Conservation (phyloP, 2,888 invertebrate genomes). For the Andrena minutula region DNA sequence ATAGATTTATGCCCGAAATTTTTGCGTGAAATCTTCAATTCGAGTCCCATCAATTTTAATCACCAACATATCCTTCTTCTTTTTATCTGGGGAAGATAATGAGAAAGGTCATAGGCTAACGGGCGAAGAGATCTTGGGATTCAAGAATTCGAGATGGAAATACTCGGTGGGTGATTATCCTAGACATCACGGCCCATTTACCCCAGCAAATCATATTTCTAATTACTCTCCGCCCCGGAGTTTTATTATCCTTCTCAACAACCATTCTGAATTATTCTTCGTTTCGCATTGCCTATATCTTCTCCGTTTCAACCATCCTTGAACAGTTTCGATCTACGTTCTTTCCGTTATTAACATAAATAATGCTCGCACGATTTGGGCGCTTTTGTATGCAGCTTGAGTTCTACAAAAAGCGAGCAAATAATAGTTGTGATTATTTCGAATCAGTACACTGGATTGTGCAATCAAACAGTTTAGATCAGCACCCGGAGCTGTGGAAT, state of each 20-base stretch:
- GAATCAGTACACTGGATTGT: neutral
- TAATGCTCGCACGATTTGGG: no score
- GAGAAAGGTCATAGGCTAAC: neutral
- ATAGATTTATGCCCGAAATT: neutral
- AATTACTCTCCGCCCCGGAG: constrained; percentile 80
- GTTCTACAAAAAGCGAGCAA: neutral
- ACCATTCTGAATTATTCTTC: constrained; percentile 5
- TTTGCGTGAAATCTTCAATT: neutral
- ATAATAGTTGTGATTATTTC: neutral
- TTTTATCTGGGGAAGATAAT: neutral
- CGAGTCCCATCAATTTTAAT: neutral
- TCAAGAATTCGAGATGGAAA: constrained; percentile 61
- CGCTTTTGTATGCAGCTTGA: neutral
- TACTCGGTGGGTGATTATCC: constrained; percentile 73
- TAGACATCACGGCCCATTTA: constrained; percentile 82
- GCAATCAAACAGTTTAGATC: neutral
- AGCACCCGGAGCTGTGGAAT: neutral
- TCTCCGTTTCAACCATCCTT: no score
- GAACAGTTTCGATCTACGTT: no score
- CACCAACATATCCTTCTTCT: neutral
- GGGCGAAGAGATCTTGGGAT: neutral
- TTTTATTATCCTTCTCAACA: constrained; percentile 59
- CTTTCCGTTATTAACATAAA: no score
- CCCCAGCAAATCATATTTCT: constrained; percentile 82
- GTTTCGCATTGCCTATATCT: neutral